Percentiles rank a stretch among this genome's conserved stretches.
These are phyloP conservation scores for Pterois miles DNA, from an alignment of 2,797 vertebrate species.

Conservation along the genomic window DNA sequence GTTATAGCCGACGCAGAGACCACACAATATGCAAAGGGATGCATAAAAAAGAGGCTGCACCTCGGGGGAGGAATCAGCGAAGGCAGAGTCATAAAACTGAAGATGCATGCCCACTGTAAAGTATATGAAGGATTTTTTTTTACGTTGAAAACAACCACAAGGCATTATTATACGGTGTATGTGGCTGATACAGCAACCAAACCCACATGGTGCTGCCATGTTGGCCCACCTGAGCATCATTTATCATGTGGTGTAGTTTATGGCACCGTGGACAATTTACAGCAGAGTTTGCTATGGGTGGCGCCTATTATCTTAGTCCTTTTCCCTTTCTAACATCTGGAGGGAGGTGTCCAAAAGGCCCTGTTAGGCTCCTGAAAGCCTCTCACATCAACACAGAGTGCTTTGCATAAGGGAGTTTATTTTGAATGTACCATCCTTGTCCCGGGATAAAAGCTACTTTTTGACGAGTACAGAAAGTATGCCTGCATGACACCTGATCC, in stretches of 20 bases:
- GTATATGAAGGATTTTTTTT: slow-evolving; percentile 37
- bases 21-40: slow-evolving; percentile 33
- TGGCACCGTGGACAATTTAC: slow-evolving; percentile 18
- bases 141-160: slow-evolving; percentile 39
- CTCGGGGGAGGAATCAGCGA: slow-evolving; percentile 52
- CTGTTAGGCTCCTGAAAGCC: slow-evolving; percentile 23
- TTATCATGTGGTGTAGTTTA: slow-evolving; percentile 31
- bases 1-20: slow-evolving; percentile 10
- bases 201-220: slow-evolving; percentile 37
- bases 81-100: slow-evolving; percentile 57
- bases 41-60: slow-evolving; percentile 25
- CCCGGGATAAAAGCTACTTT: slow-evolving; percentile 24
- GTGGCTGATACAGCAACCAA: slow-evolving; percentile 30
- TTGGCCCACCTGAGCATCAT: slow-evolving; percentile 27
- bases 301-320: slow-evolving; percentile 19
- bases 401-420: slow-evolving; percentile 36
- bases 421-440: slow-evolving; percentile 53
- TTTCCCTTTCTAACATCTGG: slow-evolving; percentile 51
- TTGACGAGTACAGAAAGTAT: slow-evolving; percentile 41
- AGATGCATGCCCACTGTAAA: slow-evolving; percentile 55
- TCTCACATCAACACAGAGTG: slow-evolving; percentile 15
- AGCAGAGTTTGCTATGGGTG: slow-evolving; percentile 13
- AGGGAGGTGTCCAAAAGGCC: slow-evolving; percentile 26
- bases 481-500: slow-evolving; percentile 43
- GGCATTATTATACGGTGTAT: slow-evolving; percentile 26